phyloP scores from a whole-genome alignment of 2,113 vertebrate genomes.

The Corythoichthys intestinalis region DNA sequence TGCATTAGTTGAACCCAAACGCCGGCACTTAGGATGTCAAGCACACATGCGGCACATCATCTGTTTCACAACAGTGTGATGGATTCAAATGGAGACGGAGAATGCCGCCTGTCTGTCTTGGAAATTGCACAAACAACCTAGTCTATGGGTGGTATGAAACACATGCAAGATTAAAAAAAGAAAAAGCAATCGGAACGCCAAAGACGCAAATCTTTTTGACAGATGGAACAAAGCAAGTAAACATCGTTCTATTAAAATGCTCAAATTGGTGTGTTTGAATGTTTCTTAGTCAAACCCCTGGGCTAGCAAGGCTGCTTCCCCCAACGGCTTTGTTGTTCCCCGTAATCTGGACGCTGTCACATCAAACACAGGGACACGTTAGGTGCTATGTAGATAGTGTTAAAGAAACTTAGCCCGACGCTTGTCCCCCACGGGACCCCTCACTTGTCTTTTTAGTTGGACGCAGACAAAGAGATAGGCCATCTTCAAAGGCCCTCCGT shows the following conservation, averaged over 20 bases:
- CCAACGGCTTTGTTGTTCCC: constrained; percentile 53
- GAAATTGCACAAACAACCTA: constrained; percentile 34
- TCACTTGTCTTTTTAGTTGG: constrained; percentile 58
- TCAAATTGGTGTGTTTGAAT: constrained; percentile 24
- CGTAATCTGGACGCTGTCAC: constrained; percentile 66
- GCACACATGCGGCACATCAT: constrained; percentile 50
- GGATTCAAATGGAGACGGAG: constrained; percentile 39
- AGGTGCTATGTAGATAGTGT: constrained; percentile 64
- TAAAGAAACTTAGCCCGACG: constrained; percentile 66
- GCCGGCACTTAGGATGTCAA: constrained; percentile 55
- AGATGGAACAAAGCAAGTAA: constrained; percentile 8
- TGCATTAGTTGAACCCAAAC: constrained; percentile 60
- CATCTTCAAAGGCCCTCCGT: constrained; percentile 65
- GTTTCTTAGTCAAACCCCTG: constrained; percentile 33
- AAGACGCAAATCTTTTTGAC: constrained; percentile 18
- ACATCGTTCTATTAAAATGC: constrained; percentile 14
- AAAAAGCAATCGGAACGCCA: not conserved
- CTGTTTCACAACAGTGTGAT: constrained; percentile 51
- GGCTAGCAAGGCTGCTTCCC: constrained; percentile 26
- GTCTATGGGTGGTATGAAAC: not conserved
- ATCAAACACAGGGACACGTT: constrained; percentile 68
- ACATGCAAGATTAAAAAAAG: constrained; percentile 5
- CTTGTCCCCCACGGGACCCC: constrained; percentile 41
- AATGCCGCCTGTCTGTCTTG: constrained; percentile 35
- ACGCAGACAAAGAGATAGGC: constrained; percentile 50